A percentile compares a stretch with the other conserved stretches of the same genome.
phyloP scores from a whole-genome alignment of 2,888 invertebrate species.

The Caenorhabditis sp. region DNA sequence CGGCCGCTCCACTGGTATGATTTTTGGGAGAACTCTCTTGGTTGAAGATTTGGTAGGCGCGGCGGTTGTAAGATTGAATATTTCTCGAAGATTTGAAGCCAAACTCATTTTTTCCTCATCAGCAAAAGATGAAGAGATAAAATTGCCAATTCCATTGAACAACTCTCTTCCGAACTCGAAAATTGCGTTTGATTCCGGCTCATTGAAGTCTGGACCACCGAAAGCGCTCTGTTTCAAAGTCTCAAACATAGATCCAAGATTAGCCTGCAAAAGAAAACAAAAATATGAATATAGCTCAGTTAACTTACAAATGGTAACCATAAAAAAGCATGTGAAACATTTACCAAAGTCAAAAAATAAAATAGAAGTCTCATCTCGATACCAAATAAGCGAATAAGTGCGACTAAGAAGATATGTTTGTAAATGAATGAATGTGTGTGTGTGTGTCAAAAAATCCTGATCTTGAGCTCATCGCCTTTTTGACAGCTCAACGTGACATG shows the following conservation, averaged over 20 bases:
- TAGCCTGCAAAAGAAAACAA: slow-evolving; percentile 40
- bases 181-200: slow-evolving; percentile 28
- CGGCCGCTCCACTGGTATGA: slow-evolving; percentile 36
- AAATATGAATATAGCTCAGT: background rate
- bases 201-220: slow-evolving; percentile 25
- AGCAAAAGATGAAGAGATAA: slow-evolving; percentile 30
- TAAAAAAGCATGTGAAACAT: slow-evolving; percentile 25
- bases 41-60: slow-evolving; percentile 1
- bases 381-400: slow-evolving; percentile 19
- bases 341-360: background rate
- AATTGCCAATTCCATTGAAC: slow-evolving; percentile 36
- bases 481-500: slow-evolving; percentile 34
- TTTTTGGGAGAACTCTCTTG: slow-evolving; percentile 32
- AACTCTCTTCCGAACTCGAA: slow-evolving; percentile 42
- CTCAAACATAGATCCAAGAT: slow-evolving; percentile 50
- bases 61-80: slow-evolving; percentile 46
- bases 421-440: background rate
- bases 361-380: background rate
- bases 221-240: slow-evolving; percentile 51
- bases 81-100: slow-evolving; percentile 36
- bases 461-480: slow-evolving; percentile 35
- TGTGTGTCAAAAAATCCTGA: slow-evolving; percentile 39
- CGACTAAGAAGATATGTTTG: slow-evolving; percentile 1
- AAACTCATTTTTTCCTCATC: slow-evolving; percentile 33
- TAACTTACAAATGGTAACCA: slow-evolving; percentile 55